Base-by-base conservation (phyloP, 2,113 vertebrate species). In the Laterallus jamaicensis region DNA sequence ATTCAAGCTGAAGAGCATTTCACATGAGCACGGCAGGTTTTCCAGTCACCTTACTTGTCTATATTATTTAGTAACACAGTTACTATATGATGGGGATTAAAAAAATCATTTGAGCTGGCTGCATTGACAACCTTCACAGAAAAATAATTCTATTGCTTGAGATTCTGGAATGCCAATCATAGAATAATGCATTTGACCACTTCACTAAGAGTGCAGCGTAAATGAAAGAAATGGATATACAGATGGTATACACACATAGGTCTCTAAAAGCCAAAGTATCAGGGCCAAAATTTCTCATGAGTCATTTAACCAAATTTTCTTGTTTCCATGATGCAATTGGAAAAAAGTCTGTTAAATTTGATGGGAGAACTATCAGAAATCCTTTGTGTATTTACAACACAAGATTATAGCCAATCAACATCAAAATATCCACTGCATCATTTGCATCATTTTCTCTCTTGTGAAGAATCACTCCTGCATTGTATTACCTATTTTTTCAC, bases 51-150 rank as follows among this genome's bases (percentile, higher is more conserved):
- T 89, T 95, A 78, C 55, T 60, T 88, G 42, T 85, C 80, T 80
- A 24, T 88, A 85, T 87, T 91, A 90, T 85, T 93, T 91, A 94
- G 84, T 59, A 95, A 82, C 62, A 91, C 50, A 32, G 5, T 66
- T 69, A 40, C 67, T 77, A 9, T 32, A 10, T n/a, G 70, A 84
- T 59, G 40, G 35, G 85, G 37, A 92, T 80, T 87, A 91, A 62
- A 73, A 91, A 95, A 95, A 94, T 50, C 73, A 78, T 91, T 92
- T 91, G 56, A 81, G 37, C 40, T 62, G 70, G 55, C 50, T 95
- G 40, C 84, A 87, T 1, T 76, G 78, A 87, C 67, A 79, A 17
- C 28, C n/a, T 82, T 31, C 50, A 40, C 22, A 94, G 74, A 94
- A 92, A 79, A 92, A 79, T 28, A 89, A 91, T 92, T 79, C 42